phyloP scores from a whole-genome alignment of 2,888 invertebrate genomes.

The Gisinianus flammeolus region DNA sequence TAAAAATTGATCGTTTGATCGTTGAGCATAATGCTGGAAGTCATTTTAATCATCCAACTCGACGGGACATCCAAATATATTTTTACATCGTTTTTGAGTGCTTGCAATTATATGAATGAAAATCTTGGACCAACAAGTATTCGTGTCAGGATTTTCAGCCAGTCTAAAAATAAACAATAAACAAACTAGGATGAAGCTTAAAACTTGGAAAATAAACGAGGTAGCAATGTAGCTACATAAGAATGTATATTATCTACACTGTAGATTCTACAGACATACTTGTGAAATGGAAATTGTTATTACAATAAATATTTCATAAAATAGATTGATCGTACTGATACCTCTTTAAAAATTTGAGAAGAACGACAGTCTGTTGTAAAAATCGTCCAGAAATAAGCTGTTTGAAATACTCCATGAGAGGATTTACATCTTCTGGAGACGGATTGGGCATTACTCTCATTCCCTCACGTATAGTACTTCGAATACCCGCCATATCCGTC shows the following conservation, averaged over 20 bases:
- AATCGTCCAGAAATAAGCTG: constrained; percentile 20
- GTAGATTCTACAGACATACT: background rate
- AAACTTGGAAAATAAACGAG: background rate
- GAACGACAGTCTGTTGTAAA: constrained; percentile 5
- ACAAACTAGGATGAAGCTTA: background rate
- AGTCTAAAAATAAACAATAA: constrained; percentile 11
- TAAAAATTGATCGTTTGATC: too few species aligned
- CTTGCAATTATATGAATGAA: constrained; percentile 13
- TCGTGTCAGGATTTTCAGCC: background rate
- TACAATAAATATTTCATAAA: background rate
- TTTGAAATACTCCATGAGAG: constrained; percentile 21
- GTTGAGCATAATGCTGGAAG: too few species aligned
- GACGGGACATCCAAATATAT: background rate
- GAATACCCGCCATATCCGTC: constrained; percentile 10
- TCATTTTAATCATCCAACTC: constrained; percentile 6
- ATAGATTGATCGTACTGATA: background rate
- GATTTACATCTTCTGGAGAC: constrained; percentile 9
- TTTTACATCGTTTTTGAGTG: background rate
- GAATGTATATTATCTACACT: background rate
- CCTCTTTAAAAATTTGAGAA: constrained; percentile 32
- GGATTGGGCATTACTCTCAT: background rate
- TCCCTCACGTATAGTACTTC: constrained; percentile 4
- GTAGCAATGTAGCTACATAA: background rate
- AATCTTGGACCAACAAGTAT: constrained; percentile 18
- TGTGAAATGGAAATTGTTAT: background rate